These are phyloP conservation scores for Hyaena hyaena DNA, from an alignment of 2,113 vertebrate species.

Conservation along the genomic window DNA sequence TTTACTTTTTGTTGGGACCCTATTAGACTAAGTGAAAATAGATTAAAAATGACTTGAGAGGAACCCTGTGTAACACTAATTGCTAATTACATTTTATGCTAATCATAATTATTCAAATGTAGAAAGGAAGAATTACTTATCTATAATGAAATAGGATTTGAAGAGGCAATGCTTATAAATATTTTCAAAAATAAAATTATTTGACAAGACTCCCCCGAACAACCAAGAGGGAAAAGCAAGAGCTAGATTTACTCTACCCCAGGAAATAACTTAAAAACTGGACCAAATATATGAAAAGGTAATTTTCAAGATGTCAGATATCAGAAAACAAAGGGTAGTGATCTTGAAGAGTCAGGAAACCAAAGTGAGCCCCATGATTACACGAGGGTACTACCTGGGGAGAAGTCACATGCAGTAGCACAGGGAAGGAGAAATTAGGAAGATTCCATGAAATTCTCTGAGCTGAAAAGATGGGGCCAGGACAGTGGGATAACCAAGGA, in stretches of 20 bases:
- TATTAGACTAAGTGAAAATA: constrained; percentile 2
- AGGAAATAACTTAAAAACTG: background rate
- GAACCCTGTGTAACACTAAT: background rate
- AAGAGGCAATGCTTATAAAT: background rate
- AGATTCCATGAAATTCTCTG: background rate
- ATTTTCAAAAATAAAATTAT: constrained; percentile 30
- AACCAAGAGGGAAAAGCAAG: background rate
- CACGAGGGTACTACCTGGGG: background rate
- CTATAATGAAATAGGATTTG: background rate
- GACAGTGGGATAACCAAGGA: background rate
- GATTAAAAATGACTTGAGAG: background rate
- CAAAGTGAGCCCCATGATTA: background rate
- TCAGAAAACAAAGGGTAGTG: background rate
- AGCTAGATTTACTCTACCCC: background rate
- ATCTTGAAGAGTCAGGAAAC: background rate
- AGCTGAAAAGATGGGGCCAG: background rate
- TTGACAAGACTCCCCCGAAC: background rate
- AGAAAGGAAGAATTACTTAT: background rate
- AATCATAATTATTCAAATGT: background rate
- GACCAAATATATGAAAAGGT: background rate
- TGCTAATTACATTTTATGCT: background rate
- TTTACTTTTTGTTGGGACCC: background rate
- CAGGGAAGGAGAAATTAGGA: background rate
- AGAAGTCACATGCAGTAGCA: background rate
- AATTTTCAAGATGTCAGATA: background rate